These are phyloP conservation scores for Lasioglossum figueresi DNA, from an alignment of 2,888 invertebrate genomes.

Conservation along the genomic window DNA sequence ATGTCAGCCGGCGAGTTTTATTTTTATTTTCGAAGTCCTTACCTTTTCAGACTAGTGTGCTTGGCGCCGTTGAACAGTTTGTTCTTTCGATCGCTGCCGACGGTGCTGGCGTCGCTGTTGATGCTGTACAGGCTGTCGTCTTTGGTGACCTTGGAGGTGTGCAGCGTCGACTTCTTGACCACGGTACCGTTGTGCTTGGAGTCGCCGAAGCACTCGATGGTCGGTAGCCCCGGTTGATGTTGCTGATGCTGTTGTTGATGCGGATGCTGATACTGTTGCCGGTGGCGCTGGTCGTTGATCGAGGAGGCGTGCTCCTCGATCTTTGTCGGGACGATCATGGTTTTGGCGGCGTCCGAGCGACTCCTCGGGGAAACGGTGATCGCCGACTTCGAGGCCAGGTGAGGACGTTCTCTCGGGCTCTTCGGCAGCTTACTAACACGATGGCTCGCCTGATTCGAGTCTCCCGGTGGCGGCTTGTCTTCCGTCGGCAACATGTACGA, in stretches of 20 bases:
- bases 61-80: slow-evolving; percentile 89
- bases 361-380: slow-evolving; percentile 63
- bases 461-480: slow-evolving; percentile 89
- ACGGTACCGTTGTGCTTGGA: slow-evolving; percentile 82
- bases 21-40: background rate
- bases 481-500: slow-evolving; percentile 92
- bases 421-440: slow-evolving; percentile 63
- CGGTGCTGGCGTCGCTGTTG: slow-evolving; percentile 88
- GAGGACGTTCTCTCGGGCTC: slow-evolving; percentile 48
- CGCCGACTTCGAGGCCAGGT: slow-evolving; percentile 25
- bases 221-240: slow-evolving; percentile 61
- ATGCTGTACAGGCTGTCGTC: slow-evolving; percentile 90
- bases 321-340: slow-evolving; percentile 72
- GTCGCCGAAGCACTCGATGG: slow-evolving; percentile 70
- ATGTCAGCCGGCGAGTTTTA: too few relatives aligned
- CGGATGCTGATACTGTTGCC: slow-evolving; percentile 51
- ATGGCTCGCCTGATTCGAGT: slow-evolving; percentile 69
- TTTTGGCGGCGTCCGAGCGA: slow-evolving; percentile 64
- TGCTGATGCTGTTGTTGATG: slow-evolving; percentile 32
- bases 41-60: slow-evolving; percentile 90
- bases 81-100: slow-evolving; percentile 88
- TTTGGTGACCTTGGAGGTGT: slow-evolving; percentile 84
- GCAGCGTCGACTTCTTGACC: slow-evolving; percentile 79
- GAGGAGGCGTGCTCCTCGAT: slow-evolving; percentile 61
- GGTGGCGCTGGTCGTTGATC: slow-evolving; percentile 52